phyloP scores from a whole-genome alignment of 2,888 invertebrate genomes.

The Eupithecia inturbata region DNA sequence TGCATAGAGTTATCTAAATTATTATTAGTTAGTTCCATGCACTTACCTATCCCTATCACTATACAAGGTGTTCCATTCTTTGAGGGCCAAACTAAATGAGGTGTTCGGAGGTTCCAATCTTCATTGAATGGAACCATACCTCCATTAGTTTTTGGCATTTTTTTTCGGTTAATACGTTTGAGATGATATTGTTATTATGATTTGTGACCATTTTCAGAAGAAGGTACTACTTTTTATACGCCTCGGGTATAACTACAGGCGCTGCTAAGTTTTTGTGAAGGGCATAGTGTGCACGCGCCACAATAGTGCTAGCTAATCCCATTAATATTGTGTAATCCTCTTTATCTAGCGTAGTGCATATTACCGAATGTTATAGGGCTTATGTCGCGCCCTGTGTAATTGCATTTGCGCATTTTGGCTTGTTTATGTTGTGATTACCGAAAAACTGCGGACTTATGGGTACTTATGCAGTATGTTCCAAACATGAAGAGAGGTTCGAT shows the following conservation, averaged over 20 bases:
- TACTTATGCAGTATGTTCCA: not conserved
- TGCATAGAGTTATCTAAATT: not conserved
- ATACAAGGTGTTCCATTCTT: not conserved
- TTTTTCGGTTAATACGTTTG: not conserved
- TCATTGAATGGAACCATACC: not conserved
- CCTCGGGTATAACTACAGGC: not conserved
- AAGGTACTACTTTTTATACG: no score
- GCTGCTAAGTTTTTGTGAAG: not conserved
- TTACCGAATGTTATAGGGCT: slow-evolving; percentile 39
- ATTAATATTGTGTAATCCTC: slow-evolving; percentile 74
- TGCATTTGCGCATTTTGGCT: slow-evolving; percentile 34
- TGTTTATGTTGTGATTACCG: slow-evolving; percentile 25
- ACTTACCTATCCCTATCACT: not conserved
- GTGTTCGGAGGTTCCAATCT: no score
- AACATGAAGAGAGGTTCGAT: not conserved
- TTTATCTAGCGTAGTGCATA: slow-evolving; percentile 56
- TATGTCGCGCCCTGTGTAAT: slow-evolving; percentile 33
- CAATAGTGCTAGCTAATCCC: slow-evolving; percentile 50
- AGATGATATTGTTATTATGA: not conserved
- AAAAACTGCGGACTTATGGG: slow-evolving; percentile 12
- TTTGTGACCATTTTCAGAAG: no score
- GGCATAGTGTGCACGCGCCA: slow-evolving; percentile 24
- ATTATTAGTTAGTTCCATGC: not conserved
- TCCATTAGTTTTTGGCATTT: not conserved
- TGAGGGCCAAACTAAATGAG: not conserved